Conservation (phyloP, 2,888 invertebrate genomes). For the Calephelis perditalis region DNA sequence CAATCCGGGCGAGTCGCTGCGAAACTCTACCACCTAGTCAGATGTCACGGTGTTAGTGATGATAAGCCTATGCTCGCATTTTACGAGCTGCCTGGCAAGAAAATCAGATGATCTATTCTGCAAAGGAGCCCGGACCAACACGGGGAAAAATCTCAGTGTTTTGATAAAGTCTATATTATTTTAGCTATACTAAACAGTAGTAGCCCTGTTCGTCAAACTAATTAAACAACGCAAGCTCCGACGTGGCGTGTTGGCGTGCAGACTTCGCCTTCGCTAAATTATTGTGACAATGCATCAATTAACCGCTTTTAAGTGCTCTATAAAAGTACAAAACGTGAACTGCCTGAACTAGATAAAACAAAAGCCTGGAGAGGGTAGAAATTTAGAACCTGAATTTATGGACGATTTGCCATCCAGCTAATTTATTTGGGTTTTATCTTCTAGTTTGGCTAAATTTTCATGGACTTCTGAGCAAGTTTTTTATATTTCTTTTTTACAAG, state of each 20-base stretch:
- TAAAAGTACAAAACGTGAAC: conserved; percentile 23
- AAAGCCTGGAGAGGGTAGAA: not conserved
- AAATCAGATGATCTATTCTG: no score
- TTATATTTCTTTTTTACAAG: no score
- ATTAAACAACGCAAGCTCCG: conserved; percentile 36
- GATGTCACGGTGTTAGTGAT: no score
- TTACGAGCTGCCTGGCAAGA: no score
- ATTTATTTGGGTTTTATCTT: conserved; percentile 2
- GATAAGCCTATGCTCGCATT: no score
- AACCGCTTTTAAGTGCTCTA: conserved; percentile 34
- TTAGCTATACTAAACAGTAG: not conserved
- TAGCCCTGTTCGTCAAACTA: conserved; percentile 31
- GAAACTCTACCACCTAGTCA: no score
- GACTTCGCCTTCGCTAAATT: conserved; percentile 33
- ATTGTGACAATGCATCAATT: conserved; percentile 42
- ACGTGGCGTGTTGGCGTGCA: conserved; percentile 33
- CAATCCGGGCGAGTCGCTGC: no score
- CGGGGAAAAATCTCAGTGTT: no score
- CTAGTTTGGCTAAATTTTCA: not conserved
- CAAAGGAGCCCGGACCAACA: no score
- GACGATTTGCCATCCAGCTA: not conserved
- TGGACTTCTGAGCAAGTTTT: not conserved
- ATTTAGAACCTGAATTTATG: conserved; percentile 1
- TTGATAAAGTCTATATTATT: no score
- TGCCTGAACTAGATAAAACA: conserved; percentile 1